Evolutionary conservation across 2,797 vertebrate species (phyloP).

Genomic region (Aplochiton taeniatus): DNA sequence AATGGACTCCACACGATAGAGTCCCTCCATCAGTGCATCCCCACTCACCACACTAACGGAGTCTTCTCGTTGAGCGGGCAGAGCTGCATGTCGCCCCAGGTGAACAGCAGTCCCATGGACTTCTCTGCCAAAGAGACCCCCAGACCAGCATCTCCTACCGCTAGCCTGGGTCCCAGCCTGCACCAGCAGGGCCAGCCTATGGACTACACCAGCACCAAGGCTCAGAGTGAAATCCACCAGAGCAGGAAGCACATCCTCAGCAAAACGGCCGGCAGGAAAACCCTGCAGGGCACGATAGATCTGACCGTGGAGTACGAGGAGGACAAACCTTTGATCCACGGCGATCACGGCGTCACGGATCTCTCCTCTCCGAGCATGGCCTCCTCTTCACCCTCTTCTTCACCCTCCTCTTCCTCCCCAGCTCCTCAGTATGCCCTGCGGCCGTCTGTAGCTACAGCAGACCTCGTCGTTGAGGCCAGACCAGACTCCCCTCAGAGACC

Average conservation of each 20-base stretch:
- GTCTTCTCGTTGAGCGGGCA: conserved; percentile 31
- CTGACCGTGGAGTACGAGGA: conserved; percentile 63
- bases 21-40: conserved; percentile 46
- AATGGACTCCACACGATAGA: conserved; percentile 49
- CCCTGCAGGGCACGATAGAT: conserved; percentile 58
- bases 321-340: conserved; percentile 24
- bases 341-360: conserved; percentile 52
- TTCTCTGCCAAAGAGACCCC: conserved; percentile 64
- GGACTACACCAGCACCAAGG: conserved; percentile 63
- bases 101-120: conserved; percentile 65
- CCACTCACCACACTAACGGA: conserved; percentile 40
- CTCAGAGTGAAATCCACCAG: conserved; percentile 52
- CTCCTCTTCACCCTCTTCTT: too few relatives aligned
- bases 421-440: conserved; percentile 31
- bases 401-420: conserved; percentile 23
- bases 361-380: conserved; percentile 45
- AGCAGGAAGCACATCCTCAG: conserved; percentile 27
- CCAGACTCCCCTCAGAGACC: conserved; percentile 27
- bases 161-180: conserved; percentile 13
- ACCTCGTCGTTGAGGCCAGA: conserved; percentile 12
- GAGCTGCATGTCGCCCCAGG: conserved; percentile 28
- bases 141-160: conserved; percentile 26
- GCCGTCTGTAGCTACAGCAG: conserved; percentile 14
- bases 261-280: conserved; percentile 42
- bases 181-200: conserved; percentile 59